A percentile compares a stretch with the other conserved stretches of the same genome.
Evolutionary conservation across 2,113 vertebrate genomes (phyloP).

Genomic region (Percopsis transmontana): DNA sequence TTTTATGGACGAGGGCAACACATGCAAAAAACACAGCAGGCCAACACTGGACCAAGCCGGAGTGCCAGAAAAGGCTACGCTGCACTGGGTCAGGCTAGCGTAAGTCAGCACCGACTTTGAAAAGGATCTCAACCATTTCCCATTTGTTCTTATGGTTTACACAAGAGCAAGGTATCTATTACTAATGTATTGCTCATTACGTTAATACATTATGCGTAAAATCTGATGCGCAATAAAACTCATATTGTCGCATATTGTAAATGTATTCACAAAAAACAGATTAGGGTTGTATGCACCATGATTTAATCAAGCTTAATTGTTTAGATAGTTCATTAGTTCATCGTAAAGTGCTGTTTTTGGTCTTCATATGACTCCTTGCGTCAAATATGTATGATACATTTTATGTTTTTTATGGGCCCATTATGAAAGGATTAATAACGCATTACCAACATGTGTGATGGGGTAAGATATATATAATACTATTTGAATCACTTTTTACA

Average conservation of each 20-base stretch:
- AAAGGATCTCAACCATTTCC: neutral
- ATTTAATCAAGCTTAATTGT: conserved; percentile 67
- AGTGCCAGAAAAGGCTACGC: conserved; percentile 29
- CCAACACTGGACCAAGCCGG: neutral
- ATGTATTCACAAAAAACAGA: conserved; percentile 32
- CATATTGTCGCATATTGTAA: conserved; percentile 15
- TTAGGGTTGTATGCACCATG: conserved; percentile 51
- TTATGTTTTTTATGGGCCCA: conserved; percentile 3
- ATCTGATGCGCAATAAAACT: conserved; percentile 22
- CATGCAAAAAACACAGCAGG: conserved; percentile 9
- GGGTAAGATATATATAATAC: neutral
- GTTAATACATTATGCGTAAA: conserved; percentile 18
- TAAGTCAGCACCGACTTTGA: neutral
- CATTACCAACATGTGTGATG: conserved; percentile 4
- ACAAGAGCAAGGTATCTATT: conserved; percentile 11
- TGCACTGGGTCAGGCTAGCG: conserved; percentile 25
- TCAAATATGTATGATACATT: conserved; percentile 19
- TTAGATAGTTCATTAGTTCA: conserved; percentile 55
- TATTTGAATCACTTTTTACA: conserved; percentile 19
- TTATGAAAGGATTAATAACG: conserved; percentile 38
- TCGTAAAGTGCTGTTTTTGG: conserved; percentile 35
- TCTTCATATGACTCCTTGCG: conserved; percentile 35
- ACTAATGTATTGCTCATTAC: conserved; percentile 13
- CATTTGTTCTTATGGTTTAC: conserved; percentile 6
- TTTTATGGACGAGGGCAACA: conserved; percentile 39